phyloP scores from a whole-genome alignment of 2,888 invertebrate species.

The Chromoteleia sp. region DNA sequence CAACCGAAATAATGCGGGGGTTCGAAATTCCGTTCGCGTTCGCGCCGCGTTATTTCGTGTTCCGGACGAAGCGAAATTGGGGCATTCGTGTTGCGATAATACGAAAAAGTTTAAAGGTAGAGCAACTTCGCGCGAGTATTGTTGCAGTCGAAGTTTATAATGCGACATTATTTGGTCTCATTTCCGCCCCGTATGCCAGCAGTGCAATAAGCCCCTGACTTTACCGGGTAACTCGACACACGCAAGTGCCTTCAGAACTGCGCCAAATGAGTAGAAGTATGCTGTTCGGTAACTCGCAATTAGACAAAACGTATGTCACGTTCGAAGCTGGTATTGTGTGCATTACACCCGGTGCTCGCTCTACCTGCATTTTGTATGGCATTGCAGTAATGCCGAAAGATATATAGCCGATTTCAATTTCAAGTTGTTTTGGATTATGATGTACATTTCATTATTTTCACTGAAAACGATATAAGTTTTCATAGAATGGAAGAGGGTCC shows the following conservation, averaged over 20 bases:
- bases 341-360: slow-evolving; percentile 33
- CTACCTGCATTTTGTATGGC: slow-evolving; percentile 16
- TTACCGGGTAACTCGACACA: slow-evolving; percentile 22
- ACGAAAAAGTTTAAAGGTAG: slow-evolving; percentile 40
- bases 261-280: slow-evolving; percentile 47
- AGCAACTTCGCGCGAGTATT: slow-evolving; percentile 38
- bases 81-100: slow-evolving; percentile 34
- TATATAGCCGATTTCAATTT: not conserved
- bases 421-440: too few relatives aligned
- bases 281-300: slow-evolving; percentile 70
- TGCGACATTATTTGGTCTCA: slow-evolving; percentile 59
- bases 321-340: slow-evolving; percentile 64
- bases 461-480: too few relatives aligned
- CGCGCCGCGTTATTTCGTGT: not conserved
- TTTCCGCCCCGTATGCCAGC: slow-evolving; percentile 42
- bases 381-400: slow-evolving; percentile 1
- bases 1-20: not conserved
- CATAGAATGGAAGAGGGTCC: too few relatives aligned
- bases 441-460: too few relatives aligned
- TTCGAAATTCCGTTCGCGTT: slow-evolving; percentile 19
- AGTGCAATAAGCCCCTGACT: slow-evolving; percentile 46
- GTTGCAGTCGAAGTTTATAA: slow-evolving; percentile 57
- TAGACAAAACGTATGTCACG: slow-evolving; percentile 71
- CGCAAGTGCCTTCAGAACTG: slow-evolving; percentile 5
- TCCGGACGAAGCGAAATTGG: slow-evolving; percentile 25